Base-by-base conservation (phyloP, 2,888 invertebrate genomes). In the Gortyna flavago region DNA sequence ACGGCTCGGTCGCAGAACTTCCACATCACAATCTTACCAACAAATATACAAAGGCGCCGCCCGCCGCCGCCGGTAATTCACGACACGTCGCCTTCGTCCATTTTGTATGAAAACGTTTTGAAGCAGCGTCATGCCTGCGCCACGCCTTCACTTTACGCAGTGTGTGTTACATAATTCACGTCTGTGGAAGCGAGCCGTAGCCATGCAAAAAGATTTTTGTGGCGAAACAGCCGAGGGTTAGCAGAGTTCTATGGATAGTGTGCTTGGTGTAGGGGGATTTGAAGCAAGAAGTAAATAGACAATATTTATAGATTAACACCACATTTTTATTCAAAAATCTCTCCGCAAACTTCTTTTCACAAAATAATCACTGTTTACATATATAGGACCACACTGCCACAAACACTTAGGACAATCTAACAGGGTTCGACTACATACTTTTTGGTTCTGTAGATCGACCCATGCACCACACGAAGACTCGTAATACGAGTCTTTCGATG, bases 341-440 rank as follows among this genome's bases (percentile, higher is more conserved):
- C 89, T 86, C 89, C 90, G 86, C 90, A 91, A 86, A 92, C 90
- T 89, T 90, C 83, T 80, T 89, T 92, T 86, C 92, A 87, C 83
- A 94, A 93, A 41, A 91, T 91, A 92, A 69, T 92, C 94, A 93
- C 93, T 90, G 83, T 90, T 92, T 79, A 95, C 94, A 89, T 92
- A 95, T 87, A 96, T 94, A 82, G 93, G 91, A 89, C 96, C 96
- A 91, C 94, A 93, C 91, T 96, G 96, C 96, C 96, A 96, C 95
- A 96, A 93, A 95, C 95, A 96, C 87, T 94, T 94, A 84, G 96
- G 96, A 95, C 96, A 95, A 75, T 92, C 89, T 79, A 86, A 86
- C 65, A 57, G 79, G 69, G 84, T 18, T 72, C 16, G 32, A 21
- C 79, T 82, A 68, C 82, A 79, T 16, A 84, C 72, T 79, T 86